Evolutionary conservation across 1,140 invertebrate genomes (phyloP).

Genomic region (Anastatus disparis): DNA sequence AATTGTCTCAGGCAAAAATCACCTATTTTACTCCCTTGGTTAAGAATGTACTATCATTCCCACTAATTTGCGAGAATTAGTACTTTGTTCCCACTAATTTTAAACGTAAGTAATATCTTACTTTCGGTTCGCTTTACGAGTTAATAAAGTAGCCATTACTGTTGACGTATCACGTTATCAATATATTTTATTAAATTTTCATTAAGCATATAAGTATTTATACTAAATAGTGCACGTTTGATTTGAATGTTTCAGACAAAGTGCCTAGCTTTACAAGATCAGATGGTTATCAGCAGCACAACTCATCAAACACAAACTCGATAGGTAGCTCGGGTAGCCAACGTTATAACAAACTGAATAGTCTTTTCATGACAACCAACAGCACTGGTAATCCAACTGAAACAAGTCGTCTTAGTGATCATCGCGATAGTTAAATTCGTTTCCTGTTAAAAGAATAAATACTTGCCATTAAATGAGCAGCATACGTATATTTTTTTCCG

Average conservation of each 20-base stretch:
- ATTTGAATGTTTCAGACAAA: slow-evolving; percentile 56
- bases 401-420: slow-evolving; percentile 58
- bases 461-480: background rate
- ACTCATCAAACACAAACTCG: slow-evolving; percentile 62
- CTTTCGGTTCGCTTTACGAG: too few relatives aligned
- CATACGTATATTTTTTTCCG: too few relatives aligned
- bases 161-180: background rate
- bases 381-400: slow-evolving; percentile 56
- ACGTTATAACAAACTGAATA: slow-evolving; percentile 64
- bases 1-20: too few relatives aligned
- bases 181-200: background rate
- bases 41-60: too few relatives aligned
- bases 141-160: too few relatives aligned
- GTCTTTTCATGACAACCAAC: slow-evolving; percentile 55
- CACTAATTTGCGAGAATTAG: too few relatives aligned
- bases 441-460: background rate
- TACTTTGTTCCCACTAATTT: too few relatives aligned
- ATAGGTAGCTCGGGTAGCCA: slow-evolving; percentile 64
- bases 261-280: slow-evolving; percentile 61
- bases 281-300: slow-evolving; percentile 58
- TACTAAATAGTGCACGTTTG: background rate
- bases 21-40: too few relatives aligned
- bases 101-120: too few relatives aligned
- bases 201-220: background rate
- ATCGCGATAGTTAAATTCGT: slow-evolving; percentile 61